phyloP scores from a whole-genome alignment of 2,888 invertebrate species.

The Tethea ocularis region DNA sequence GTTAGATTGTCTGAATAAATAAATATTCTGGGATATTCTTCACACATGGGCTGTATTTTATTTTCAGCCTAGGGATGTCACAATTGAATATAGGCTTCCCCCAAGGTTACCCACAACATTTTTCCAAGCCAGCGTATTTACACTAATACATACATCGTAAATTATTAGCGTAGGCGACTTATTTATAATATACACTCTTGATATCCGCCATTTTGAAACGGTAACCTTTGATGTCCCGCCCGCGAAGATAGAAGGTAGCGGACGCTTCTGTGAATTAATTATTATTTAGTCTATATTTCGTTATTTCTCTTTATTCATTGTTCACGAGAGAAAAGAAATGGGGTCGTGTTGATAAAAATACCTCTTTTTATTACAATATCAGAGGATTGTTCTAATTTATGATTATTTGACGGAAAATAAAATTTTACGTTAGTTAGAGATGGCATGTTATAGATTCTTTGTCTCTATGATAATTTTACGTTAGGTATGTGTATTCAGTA shows the following conservation, averaged over 20 bases:
- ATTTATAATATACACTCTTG: not conserved
- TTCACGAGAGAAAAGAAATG: not conserved
- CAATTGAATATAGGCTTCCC: no score
- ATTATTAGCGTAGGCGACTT: not conserved
- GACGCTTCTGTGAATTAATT: conserved; percentile 1
- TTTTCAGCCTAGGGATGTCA: no score
- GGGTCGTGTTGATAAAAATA: not conserved
- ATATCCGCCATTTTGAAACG: conserved; percentile 1
- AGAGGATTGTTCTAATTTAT: not conserved
- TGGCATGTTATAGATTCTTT: not conserved
- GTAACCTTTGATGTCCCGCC: not conserved
- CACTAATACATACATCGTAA: not conserved
- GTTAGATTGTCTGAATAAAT: no score
- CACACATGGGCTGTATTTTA: no score
- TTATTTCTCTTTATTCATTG: not conserved
- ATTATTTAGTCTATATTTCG: conserved; percentile 1
- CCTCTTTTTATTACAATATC: not conserved
- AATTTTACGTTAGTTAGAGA: not conserved
- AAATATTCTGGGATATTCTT: no score
- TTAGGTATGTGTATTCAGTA: not conserved
- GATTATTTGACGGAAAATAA: not conserved
- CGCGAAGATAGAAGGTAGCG: not conserved
- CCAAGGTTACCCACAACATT: not conserved
- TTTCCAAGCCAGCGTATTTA: not conserved
- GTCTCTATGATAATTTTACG: not conserved